Percentiles rank a stretch among this genome's conserved stretches.
Evolutionary conservation across 2,888 invertebrate species (phyloP).

Genomic region (Drosophila macrospina): DNA sequence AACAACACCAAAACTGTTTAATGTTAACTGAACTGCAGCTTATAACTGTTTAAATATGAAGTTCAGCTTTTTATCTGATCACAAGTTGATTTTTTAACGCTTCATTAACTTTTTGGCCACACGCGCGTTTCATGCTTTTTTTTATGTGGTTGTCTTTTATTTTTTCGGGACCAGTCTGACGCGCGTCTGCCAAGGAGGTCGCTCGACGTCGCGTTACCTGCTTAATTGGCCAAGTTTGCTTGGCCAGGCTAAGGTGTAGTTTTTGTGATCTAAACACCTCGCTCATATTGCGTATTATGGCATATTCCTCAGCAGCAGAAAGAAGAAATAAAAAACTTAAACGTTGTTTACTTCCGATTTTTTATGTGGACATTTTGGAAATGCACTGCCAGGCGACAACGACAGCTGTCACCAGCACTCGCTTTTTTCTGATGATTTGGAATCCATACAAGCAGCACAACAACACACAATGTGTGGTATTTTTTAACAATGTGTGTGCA

Average conservation of each 20-base stretch:
- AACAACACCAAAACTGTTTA: not conserved
- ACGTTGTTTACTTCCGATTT: constrained; percentile 75
- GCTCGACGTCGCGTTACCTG: constrained; percentile 57
- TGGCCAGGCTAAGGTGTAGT: constrained; percentile 26
- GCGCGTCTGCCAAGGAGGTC: constrained; percentile 66
- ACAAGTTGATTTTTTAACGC: constrained; percentile 78
- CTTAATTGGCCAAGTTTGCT: constrained; percentile 58
- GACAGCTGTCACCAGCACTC: constrained; percentile 69
- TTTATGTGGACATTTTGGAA: constrained; percentile 51
- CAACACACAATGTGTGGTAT: constrained; percentile 64
- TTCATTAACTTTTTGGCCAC: constrained; percentile 83
- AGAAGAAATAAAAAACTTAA: constrained; percentile 24
- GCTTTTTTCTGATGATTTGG: constrained; percentile 72
- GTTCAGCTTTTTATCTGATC: constrained; percentile 42
- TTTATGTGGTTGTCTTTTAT: constrained; percentile 18
- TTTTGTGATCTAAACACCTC: constrained; percentile 72
- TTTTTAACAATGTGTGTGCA: constrained; percentile 32
- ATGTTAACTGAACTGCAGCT: constrained; percentile 20
- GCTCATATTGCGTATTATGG: constrained; percentile 17
- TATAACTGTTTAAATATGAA: constrained; percentile 58
- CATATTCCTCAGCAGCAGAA: constrained; percentile 21
- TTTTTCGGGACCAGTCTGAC: constrained; percentile 61
- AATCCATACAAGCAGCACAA: constrained; percentile 71
- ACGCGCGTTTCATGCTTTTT: constrained; percentile 66
- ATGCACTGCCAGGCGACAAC: constrained; percentile 65